phyloP scores from a whole-genome alignment of 2,888 invertebrate genomes.

The Zaprionus lineosus region DNA sequence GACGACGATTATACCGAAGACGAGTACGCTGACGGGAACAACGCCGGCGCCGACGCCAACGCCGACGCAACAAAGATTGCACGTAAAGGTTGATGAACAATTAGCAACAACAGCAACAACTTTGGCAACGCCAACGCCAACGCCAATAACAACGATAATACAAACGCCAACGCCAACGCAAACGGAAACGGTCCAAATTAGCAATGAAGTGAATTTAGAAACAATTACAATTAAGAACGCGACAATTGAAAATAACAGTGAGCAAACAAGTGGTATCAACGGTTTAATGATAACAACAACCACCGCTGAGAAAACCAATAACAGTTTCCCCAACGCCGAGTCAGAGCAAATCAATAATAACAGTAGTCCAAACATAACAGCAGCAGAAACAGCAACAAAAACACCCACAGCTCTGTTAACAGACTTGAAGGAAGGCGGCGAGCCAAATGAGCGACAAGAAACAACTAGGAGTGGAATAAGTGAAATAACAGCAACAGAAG shows the following conservation, averaged over 20 bases:
- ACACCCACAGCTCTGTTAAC: conserved; percentile 27
- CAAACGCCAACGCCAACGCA: conserved; percentile 48
- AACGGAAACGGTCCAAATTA: conserved; percentile 74
- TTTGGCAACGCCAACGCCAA: conserved; percentile 32
- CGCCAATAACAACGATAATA: conserved; percentile 36
- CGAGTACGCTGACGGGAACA: conserved; percentile 15
- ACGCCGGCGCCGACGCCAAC: conserved; percentile 14
- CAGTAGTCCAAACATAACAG: conserved; percentile 19
- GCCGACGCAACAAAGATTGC: conserved; percentile 28
- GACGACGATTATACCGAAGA: conserved; percentile 5
- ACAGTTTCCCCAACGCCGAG: conserved; percentile 29
- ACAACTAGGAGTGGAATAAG: conserved; percentile 77
- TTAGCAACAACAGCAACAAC: conserved; percentile 36
- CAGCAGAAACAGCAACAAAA: conserved; percentile 24
- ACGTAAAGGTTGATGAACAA: conserved; percentile 40
- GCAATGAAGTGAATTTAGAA: conserved; percentile 73
- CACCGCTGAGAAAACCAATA: conserved; percentile 25
- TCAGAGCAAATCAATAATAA: conserved; percentile 33
- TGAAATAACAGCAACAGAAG: conserved; percentile 56
- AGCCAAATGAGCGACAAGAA: conserved; percentile 66
- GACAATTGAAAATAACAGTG: conserved; percentile 31
- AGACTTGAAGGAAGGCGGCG: conserved; percentile 48
- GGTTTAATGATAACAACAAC: conserved; percentile 42
- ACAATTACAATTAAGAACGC: conserved; percentile 46
- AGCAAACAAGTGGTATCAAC: conserved; percentile 29